A percentile compares a stretch with the other conserved stretches of the same genome.
Conservation (phyloP, 2,797 vertebrate genomes). For the Sparidentex hasta region DNA sequence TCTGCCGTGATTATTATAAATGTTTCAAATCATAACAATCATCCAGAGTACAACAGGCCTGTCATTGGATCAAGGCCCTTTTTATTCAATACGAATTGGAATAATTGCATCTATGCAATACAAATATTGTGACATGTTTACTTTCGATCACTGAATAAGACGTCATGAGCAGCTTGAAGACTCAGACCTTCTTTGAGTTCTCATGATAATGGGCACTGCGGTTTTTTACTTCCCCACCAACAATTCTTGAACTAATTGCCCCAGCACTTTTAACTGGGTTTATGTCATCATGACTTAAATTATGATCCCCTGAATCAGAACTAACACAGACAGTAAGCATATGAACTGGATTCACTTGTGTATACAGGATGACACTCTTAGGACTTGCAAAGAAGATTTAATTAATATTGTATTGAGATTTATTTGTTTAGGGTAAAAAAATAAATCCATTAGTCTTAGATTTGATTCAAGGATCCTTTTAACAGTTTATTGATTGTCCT, state of each 20-base stretch:
- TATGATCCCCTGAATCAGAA: conserved; percentile 3
- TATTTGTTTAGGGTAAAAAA: neutral
- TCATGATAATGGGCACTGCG: neutral
- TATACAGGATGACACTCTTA: conserved; percentile 26
- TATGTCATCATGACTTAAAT: neutral
- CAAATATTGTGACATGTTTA: neutral
- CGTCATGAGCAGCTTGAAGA: conserved; percentile 13
- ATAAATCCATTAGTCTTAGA: neutral
- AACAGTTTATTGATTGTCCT: conserved; percentile 20
- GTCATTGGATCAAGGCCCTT: neutral
- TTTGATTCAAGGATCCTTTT: conserved; percentile 5
- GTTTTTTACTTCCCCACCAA: neutral
- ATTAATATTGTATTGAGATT: neutral
- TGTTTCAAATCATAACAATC: neutral
- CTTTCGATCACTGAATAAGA: neutral
- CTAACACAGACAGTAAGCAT: neutral
- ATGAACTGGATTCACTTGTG: conserved; percentile 59
- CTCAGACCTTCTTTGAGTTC: conserved; percentile 10
- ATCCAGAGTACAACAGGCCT: neutral
- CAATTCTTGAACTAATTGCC: neutral
- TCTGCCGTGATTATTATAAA: neutral
- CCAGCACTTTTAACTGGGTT: neutral
- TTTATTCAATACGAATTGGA: neutral
- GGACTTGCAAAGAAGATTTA: neutral
- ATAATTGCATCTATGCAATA: neutral